These are phyloP conservation scores for Masticophis lateralis DNA, from an alignment of 2,797 vertebrate genomes.

Conservation along the genomic window DNA sequence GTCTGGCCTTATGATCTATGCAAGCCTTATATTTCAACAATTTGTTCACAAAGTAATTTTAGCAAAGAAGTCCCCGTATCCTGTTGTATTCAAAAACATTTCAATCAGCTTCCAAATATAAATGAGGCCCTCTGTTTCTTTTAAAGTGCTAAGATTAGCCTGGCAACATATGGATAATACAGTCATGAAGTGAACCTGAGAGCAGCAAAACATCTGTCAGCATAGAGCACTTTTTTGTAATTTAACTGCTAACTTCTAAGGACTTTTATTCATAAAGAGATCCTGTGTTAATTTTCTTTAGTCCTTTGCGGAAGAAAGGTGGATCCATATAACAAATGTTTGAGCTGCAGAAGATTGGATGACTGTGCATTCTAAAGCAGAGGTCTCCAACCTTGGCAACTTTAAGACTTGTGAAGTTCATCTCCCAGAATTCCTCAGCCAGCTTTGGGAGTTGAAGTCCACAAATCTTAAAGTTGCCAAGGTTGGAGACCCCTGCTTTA, in stretches of 20 bases:
- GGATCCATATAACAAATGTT: background rate
- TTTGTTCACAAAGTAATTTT: background rate
- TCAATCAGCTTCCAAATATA: background rate
- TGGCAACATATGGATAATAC: background rate
- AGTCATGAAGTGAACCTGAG: background rate
- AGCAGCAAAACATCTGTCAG: background rate
- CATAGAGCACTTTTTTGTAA: background rate
- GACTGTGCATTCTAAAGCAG: background rate
- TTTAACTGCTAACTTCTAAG: background rate
- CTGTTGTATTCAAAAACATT: background rate
- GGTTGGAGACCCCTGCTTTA: no score
- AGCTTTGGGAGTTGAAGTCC: no score
- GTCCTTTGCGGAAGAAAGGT: background rate
- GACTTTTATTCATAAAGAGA: background rate
- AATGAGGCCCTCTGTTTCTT: background rate
- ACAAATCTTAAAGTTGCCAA: no score
- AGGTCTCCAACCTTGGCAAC: no score
- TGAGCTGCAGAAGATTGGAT: background rate
- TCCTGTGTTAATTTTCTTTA: no score
- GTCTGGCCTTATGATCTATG: background rate
- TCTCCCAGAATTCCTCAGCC: no score
- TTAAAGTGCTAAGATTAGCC: background rate
- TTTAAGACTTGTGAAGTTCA: no score
- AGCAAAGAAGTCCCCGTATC: background rate
- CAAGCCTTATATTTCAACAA: background rate